Conservation (phyloP, 2,888 invertebrate genomes). For the Drosophila anceps region DNA sequence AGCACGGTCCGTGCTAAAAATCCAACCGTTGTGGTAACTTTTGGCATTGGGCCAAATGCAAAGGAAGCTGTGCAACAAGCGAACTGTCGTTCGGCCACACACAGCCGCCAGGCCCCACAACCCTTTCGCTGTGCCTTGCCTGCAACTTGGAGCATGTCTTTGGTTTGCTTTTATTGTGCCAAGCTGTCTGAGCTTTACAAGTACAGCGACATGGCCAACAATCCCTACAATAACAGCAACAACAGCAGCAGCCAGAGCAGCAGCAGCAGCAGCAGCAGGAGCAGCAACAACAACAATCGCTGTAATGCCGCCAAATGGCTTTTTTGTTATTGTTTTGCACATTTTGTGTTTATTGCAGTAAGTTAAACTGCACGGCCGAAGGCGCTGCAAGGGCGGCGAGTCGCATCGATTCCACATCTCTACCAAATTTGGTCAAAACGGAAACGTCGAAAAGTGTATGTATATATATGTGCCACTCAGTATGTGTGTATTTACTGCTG, state of each 20-base stretch:
- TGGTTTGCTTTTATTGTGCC: constrained; percentile 63
- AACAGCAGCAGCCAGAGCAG: constrained; percentile 12
- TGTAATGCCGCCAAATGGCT: constrained; percentile 51
- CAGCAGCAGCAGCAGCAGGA: constrained; percentile 19
- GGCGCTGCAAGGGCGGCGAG: constrained; percentile 7
- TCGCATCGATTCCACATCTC: constrained; percentile 30
- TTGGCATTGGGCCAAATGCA: constrained; percentile 69
- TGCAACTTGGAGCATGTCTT: constrained; percentile 32
- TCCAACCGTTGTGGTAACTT: constrained; percentile 29
- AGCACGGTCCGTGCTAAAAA: constrained; percentile 13
- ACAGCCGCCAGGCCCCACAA: neutral
- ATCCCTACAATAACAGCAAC: constrained; percentile 31
- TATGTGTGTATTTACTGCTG: constrained; percentile 15
- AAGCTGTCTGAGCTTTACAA: constrained; percentile 66
- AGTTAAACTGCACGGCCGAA: constrained; percentile 48
- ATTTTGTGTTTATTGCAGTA: constrained; percentile 69
- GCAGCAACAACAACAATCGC: constrained; percentile 22
- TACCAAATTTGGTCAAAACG: constrained; percentile 69
- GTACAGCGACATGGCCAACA: constrained; percentile 54
- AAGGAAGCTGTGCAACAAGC: constrained; percentile 47
- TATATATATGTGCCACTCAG: neutral
- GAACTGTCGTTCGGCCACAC: constrained; percentile 3
- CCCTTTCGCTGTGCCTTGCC: constrained; percentile 14
- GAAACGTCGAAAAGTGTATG: constrained; percentile 11
- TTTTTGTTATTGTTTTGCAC: constrained; percentile 67